A percentile compares a stretch with the other conserved stretches of the same genome.
Conservation (phyloP, 37 sponge, comb jelly and placozoan genomes). For the Cliona cf. orientalis region DNA sequence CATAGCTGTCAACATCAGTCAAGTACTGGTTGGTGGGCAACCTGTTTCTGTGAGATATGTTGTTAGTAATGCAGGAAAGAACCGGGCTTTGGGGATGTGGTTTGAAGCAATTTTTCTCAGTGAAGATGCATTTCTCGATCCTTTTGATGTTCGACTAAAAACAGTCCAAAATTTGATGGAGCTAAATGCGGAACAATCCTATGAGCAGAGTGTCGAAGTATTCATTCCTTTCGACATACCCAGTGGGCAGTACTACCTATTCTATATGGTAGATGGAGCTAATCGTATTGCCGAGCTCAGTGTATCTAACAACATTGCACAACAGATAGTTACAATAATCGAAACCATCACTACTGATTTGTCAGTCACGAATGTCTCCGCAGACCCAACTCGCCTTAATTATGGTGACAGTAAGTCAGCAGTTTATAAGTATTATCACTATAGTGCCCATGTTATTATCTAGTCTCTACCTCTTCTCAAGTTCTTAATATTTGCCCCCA, state of each 20-base stretch:
- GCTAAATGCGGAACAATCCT: background rate
- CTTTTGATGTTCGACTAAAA: slow-evolving; percentile 41
- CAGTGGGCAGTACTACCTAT: slow-evolving; percentile 24
- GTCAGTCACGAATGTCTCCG: background rate
- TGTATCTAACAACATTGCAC: slow-evolving; percentile 19
- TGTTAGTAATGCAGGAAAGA: slow-evolving; percentile 20
- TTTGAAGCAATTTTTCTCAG: slow-evolving; percentile 30
- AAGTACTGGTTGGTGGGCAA: slow-evolving; percentile 6
- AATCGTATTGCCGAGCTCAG: slow-evolving; percentile 27
- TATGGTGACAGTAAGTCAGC: slow-evolving; percentile 26
- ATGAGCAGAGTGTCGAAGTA: background rate
- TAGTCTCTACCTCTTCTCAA: no score
- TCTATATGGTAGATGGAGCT: slow-evolving; percentile 20
- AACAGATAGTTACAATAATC: background rate
- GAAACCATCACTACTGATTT: slow-evolving; percentile 35
- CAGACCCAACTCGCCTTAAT: background rate
- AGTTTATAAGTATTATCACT: no score
- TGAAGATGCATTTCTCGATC: slow-evolving; percentile 25
- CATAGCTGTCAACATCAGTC: background rate
- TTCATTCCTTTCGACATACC: slow-evolving; percentile 36
- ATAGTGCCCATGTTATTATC: no score
- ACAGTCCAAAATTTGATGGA: background rate
- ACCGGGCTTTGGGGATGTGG: slow-evolving; percentile 12
- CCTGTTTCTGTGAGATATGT: background rate
- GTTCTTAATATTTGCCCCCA: no score